Evolutionary conservation across 1,140 invertebrate genomes (phyloP), one percentile per base, ranked within the genome.

Genomic region (Euura lappo): DNA sequence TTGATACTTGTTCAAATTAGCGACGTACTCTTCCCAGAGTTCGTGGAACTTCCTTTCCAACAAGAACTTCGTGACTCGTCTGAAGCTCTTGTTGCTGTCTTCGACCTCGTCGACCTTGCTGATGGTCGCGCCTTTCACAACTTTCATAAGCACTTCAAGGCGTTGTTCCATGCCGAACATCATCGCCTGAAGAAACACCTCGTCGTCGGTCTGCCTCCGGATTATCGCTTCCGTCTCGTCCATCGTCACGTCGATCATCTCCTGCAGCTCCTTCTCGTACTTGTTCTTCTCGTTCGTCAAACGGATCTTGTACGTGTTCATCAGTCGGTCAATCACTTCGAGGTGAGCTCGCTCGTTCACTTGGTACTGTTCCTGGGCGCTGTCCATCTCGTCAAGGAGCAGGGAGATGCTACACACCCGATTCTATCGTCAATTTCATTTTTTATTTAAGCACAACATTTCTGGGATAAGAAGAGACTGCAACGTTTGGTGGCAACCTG

Each of bases 301-400:
- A 28, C 78, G 73, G 4, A 75, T 71, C 47, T 74, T 47, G 42
- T 81, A 83, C 3, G 72, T 73, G 10, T 72, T n/a, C 2, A 86
- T 70, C 0, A 85, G 72, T 11, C 68, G 69, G 76, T 84, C 79
- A 28, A 87, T 82, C 5, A 72, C 73, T 7, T 82, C 77, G n/a
- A 74, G 70, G 46, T 84, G 81, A 2, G 76, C 46, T 68, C 68
- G 74, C 8, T 76, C 70, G 42, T 74, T 81, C 44, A 11, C 79
- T 45, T 76, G 77, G 74, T 82, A 78, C 66, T 84, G 84, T 5
- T 80, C 74, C 13, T 84, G 79, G 2, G 79, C 70, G 28, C 78
- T 76, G 44, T 78, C 74, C 5, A 86, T 47, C 43, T 77, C 77
- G 11, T 83, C 79, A 64, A 86, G n/a, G 6, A 84, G 68, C 51